These are phyloP conservation scores for Panthera tigris DNA, from an alignment of 2,113 vertebrate genomes.

Conservation along the genomic window DNA sequence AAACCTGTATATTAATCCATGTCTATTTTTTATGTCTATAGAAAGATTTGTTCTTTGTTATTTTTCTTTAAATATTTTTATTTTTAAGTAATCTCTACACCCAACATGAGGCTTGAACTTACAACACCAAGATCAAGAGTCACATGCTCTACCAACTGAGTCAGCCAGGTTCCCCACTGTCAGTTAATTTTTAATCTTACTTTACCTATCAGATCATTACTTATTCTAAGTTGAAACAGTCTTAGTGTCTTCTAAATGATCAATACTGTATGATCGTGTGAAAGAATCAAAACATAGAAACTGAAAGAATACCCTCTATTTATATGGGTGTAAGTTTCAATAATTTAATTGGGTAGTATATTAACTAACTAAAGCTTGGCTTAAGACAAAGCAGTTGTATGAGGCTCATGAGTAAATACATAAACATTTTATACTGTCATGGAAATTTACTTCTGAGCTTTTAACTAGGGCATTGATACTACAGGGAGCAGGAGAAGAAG, in stretches of 20 bases:
- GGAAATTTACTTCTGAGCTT: background rate
- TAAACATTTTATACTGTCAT: background rate
- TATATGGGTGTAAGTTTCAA: background rate
- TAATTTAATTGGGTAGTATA: background rate
- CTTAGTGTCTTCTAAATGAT: background rate
- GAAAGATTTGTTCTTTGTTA: background rate
- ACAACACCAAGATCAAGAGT: background rate
- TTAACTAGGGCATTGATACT: background rate
- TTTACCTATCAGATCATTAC: background rate
- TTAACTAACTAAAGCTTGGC: background rate
- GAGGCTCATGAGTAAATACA: background rate
- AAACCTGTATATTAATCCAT: background rate
- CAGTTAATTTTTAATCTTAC: background rate
- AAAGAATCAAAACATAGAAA: background rate
- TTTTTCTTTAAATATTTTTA: background rate
- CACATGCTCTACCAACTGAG: background rate
- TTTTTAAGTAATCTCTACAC: background rate
- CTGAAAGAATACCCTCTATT: background rate
- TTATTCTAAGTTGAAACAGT: background rate
- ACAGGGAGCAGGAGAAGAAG: background rate
- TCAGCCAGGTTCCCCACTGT: background rate
- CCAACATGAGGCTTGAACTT: background rate
- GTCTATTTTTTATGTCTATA: background rate
- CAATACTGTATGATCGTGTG: background rate
- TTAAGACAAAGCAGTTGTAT: background rate